These are phyloP conservation scores for Hydra vulgaris DNA, from an alignment of 30 jellyfish, hydroid and myxozoan species.

Conservation along the genomic window DNA sequence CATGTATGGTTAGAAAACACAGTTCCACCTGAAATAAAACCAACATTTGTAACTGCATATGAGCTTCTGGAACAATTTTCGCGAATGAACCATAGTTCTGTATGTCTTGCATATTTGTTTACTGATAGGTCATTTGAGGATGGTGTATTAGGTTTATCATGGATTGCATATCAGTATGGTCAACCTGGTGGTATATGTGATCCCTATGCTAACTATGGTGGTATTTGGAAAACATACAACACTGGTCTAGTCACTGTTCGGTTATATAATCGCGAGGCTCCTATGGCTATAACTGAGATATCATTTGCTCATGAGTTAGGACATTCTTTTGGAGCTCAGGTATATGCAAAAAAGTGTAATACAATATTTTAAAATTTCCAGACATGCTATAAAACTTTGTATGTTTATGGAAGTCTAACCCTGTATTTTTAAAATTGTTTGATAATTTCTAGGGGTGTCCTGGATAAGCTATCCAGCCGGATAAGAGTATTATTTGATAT, in stretches of 20 bases:
- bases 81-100: conserved; percentile 69
- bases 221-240: conserved; percentile 59
- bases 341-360: no score
- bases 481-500: no score
- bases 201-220: conserved; percentile 76
- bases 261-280: conserved; percentile 65
- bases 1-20: no score
- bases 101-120: conserved; percentile 75
- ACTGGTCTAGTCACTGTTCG: conserved; percentile 80
- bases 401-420: no score
- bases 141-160: conserved; percentile 83
- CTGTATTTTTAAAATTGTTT: no score
- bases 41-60: conserved; percentile 51
- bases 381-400: no score
- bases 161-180: conserved; percentile 83
- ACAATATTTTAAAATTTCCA: no score
- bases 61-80: conserved; percentile 58
- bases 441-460: no score
- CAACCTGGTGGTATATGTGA: conserved; percentile 99
- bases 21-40: conserved; percentile 51
- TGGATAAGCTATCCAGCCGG: no score
- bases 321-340: no score
- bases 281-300: no score
- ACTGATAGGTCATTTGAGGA: conserved; percentile 85
- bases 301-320: no score